A percentile compares a stretch with the other conserved stretches of the same genome.
phyloP scores from a whole-genome alignment of 2,888 invertebrate species.

The Macrophya annulata region DNA sequence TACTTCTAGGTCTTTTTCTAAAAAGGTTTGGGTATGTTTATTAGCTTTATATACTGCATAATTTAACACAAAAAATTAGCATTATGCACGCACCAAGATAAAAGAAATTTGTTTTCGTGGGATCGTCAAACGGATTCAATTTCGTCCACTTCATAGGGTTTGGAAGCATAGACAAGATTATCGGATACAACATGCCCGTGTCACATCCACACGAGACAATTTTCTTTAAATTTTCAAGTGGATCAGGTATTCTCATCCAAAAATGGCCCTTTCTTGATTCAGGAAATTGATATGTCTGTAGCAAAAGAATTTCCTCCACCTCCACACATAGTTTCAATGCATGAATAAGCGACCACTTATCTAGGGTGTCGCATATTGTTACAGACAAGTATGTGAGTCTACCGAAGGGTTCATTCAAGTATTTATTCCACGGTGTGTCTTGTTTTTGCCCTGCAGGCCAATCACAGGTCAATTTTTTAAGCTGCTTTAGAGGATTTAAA shows the following conservation, averaged over 20 bases:
- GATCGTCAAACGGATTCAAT: background rate
- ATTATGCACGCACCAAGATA: background rate
- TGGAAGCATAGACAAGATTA: background rate
- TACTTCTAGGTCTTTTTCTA: slow-evolving; percentile 17
- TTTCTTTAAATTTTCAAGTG: background rate
- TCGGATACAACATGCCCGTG: background rate
- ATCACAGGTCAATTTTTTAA: background rate
- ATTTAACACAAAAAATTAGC: background rate
- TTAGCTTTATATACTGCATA: too few species aligned
- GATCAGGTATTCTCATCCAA: background rate
- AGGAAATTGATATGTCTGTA: background rate
- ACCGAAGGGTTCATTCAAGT: background rate
- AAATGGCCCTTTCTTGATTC: background rate
- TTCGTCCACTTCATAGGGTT: background rate
- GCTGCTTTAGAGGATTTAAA: background rate
- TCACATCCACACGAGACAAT: background rate
- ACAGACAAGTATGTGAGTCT: background rate
- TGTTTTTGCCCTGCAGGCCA: background rate
- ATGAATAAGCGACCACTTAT: background rate
- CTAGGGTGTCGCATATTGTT: background rate
- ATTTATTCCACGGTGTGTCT: background rate
- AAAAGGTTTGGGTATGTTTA: background rate
- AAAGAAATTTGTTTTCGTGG: background rate
- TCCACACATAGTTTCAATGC: background rate
- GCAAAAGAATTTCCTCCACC: background rate